These are phyloP conservation scores for Otolemur garnettii DNA, from an alignment of 2,113 vertebrate genomes.

Conservation along the genomic window DNA sequence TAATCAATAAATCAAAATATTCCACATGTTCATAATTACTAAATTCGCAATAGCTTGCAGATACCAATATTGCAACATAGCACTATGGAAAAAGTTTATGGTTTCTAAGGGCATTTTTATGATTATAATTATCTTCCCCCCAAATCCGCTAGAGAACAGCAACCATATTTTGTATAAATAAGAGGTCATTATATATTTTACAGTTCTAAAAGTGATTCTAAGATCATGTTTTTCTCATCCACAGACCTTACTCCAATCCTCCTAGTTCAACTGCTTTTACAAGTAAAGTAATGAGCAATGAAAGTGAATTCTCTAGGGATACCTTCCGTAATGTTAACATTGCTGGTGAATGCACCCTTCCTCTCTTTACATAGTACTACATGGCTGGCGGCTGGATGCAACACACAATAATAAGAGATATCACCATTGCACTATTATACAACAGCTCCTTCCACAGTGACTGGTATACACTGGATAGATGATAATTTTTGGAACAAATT, in stretches of 20 bases:
- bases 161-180: neutral
- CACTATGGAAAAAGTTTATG: neutral
- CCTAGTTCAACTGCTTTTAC: neutral
- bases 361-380: neutral
- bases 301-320: neutral
- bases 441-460: neutral
- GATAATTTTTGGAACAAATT: neutral
- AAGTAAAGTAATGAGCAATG: neutral
- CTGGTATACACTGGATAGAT: neutral
- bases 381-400: neutral
- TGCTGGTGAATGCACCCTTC: neutral
- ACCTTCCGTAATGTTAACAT: neutral
- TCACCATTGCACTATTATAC: neutral
- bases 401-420: neutral
- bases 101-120: conserved; percentile 3
- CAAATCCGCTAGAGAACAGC: neutral
- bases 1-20: conserved; percentile 10
- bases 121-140: neutral
- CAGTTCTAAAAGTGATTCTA: neutral
- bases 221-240: neutral
- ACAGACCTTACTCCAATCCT: neutral
- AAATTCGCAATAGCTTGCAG: neutral
- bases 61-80: neutral
- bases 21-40: neutral
- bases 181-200: neutral